Evolutionary conservation across 2,113 vertebrate genomes (phyloP).

Genomic region (Phyllostomus discolor): DNA sequence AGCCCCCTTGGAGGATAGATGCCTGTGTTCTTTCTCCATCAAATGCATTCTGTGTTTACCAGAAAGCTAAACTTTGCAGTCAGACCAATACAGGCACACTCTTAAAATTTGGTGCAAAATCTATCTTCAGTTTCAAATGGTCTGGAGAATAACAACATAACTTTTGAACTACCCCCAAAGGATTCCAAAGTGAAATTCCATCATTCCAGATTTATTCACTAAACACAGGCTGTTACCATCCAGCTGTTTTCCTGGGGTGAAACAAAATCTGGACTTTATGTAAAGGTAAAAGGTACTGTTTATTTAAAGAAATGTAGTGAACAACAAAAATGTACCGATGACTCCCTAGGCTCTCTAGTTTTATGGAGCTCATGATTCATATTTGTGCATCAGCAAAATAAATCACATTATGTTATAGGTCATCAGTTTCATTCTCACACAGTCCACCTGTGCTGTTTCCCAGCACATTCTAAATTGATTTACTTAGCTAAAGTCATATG

Average conservation of each 20-base stretch:
- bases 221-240: neutral
- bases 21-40: neutral
- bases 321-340: neutral
- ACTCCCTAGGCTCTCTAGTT: neutral
- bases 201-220: neutral
- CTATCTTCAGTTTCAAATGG: neutral
- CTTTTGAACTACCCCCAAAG: neutral
- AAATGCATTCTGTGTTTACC: neutral
- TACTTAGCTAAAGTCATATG: neutral
- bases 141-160: neutral
- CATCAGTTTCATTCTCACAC: neutral
- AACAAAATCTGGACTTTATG: conserved; percentile 32
- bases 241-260: neutral
- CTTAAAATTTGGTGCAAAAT: neutral
- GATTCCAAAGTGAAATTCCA: neutral
- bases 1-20: neutral
- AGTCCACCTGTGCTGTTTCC: neutral
- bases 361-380: neutral
- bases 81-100: neutral
- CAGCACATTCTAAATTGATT: neutral
- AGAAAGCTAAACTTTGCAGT: neutral
- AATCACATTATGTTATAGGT: neutral
- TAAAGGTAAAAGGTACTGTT: neutral
- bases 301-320: neutral
- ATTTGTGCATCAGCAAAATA: neutral